A percentile compares a stretch with the other conserved stretches of the same genome.
These are phyloP conservation scores for Rhinolophus ferrumequinum DNA, from an alignment of 2,113 vertebrate species.

Conservation along the genomic window DNA sequence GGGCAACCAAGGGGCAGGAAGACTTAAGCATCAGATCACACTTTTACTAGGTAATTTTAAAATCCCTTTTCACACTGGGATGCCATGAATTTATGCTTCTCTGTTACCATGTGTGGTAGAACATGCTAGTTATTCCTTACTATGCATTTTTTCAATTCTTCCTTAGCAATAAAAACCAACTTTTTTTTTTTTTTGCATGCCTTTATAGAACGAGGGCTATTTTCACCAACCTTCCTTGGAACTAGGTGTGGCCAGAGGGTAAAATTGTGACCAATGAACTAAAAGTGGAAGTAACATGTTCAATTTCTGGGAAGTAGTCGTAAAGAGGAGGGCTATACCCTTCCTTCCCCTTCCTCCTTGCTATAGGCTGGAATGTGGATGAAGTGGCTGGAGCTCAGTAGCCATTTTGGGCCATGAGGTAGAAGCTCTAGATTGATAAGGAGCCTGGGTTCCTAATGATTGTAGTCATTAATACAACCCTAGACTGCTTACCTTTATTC, in stretches of 20 bases:
- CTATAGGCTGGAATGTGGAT: not conserved
- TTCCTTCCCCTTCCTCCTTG: not conserved
- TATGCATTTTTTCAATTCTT: not conserved
- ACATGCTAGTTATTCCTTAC: not conserved
- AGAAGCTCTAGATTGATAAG: not conserved
- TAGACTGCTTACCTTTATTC: not conserved
- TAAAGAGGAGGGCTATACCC: not conserved
- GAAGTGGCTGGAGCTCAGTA: not conserved
- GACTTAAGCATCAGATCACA: not conserved
- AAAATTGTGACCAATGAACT: not conserved
- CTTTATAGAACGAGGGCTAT: not conserved
- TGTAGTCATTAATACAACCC: not conserved
- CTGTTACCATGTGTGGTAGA: not conserved
- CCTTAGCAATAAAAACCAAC: not conserved
- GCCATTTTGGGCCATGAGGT: not conserved
- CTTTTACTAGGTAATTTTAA: not conserved
- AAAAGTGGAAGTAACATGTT: not conserved
- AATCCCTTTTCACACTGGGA: not conserved
- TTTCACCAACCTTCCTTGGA: not conserved
- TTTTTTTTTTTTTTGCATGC: not conserved
- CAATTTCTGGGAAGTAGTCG: not conserved
- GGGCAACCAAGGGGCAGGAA: not conserved
- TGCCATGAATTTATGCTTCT: not conserved
- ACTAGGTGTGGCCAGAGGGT: not conserved
- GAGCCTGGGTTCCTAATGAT: not conserved